Evolutionary conservation across 2,113 vertebrate genomes (phyloP).

Genomic region (Beaufortia kweichowensis): DNA sequence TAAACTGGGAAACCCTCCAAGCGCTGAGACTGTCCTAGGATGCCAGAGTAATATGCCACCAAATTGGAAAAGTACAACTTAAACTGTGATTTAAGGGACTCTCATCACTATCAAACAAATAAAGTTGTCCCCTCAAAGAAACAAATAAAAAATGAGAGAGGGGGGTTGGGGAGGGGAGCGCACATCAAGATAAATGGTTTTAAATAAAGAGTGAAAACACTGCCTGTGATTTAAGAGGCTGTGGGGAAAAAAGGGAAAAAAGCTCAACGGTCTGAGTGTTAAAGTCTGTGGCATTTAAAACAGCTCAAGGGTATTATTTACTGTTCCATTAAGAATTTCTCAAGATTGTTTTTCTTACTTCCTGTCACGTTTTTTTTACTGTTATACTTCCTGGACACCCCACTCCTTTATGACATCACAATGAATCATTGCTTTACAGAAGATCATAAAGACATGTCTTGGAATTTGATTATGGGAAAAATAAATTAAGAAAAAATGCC

Average conservation of each 20-base stretch:
- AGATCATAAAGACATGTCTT: constrained; percentile 20
- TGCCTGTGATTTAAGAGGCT: constrained; percentile 45
- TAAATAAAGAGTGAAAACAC: constrained; percentile 60
- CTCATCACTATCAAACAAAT: constrained; percentile 58
- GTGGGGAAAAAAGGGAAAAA: constrained; percentile 7
- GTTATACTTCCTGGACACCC: constrained; percentile 32
- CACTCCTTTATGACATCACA: constrained; percentile 32
- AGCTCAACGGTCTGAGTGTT: constrained; percentile 45
- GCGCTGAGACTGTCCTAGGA: constrained; percentile 41
- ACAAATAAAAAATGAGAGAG: constrained; percentile 52
- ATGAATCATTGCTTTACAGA: constrained; percentile 18
- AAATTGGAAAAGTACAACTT: constrained; percentile 53
- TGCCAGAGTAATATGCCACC: constrained; percentile 52
- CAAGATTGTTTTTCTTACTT: constrained; percentile 37
- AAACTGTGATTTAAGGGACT: constrained; percentile 58
- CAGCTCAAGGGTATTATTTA: constrained; percentile 53
- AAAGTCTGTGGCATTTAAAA: constrained; percentile 61
- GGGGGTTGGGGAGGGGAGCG: constrained; percentile 2
- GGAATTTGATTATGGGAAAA: constrained; percentile 24
- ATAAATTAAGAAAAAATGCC: not conserved
- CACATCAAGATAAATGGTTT: constrained; percentile 60
- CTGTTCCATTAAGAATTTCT: constrained; percentile 57
- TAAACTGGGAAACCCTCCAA: constrained; percentile 54
- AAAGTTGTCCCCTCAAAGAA: constrained; percentile 55
- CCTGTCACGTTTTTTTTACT: constrained; percentile 39